A percentile compares a stretch with the other conserved stretches of the same genome.
Conservation (phyloP, 2,888 invertebrate species). For the Epistrophella euchroma region DNA sequence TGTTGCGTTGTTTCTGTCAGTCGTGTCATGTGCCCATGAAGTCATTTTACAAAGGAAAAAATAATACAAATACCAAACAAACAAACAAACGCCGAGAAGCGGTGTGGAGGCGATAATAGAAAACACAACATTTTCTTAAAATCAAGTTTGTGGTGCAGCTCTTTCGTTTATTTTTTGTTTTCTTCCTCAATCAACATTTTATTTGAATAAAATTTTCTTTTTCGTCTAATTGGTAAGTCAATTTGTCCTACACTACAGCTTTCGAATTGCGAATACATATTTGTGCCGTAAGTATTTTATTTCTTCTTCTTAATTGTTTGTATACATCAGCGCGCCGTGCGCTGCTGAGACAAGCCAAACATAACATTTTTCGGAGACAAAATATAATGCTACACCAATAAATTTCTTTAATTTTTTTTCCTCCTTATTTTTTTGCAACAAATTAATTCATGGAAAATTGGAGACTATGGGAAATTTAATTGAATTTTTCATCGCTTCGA, state of each 20-base stretch:
- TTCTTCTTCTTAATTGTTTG: neutral
- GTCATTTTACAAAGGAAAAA: slow-evolving; percentile 28
- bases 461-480: slow-evolving; percentile 54
- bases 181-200: slow-evolving; percentile 15
- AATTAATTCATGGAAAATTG: slow-evolving; percentile 25
- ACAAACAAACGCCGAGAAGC: neutral
- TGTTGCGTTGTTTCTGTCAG: slow-evolving; percentile 50
- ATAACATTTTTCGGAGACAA: slow-evolving; percentile 2
- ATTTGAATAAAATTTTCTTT: slow-evolving; percentile 28
- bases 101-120: neutral
- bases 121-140: slow-evolving; percentile 26
- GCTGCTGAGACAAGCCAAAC: neutral
- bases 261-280: slow-evolving; percentile 42
- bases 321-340: neutral
- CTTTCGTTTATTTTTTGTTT: slow-evolving; percentile 54
- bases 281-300: neutral
- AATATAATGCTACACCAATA: neutral
- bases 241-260: slow-evolving; percentile 48
- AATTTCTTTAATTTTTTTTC: slow-evolving; percentile 8
- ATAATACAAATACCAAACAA: neutral
- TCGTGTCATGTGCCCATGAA: slow-evolving; percentile 60
- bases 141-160: slow-evolving; percentile 58
- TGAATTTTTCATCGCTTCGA: slow-evolving; percentile 39
- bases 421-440: neutral
- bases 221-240: slow-evolving; percentile 31